Base-by-base conservation (phyloP, 2,113 vertebrate species). In the Alethe castanea region DNA sequence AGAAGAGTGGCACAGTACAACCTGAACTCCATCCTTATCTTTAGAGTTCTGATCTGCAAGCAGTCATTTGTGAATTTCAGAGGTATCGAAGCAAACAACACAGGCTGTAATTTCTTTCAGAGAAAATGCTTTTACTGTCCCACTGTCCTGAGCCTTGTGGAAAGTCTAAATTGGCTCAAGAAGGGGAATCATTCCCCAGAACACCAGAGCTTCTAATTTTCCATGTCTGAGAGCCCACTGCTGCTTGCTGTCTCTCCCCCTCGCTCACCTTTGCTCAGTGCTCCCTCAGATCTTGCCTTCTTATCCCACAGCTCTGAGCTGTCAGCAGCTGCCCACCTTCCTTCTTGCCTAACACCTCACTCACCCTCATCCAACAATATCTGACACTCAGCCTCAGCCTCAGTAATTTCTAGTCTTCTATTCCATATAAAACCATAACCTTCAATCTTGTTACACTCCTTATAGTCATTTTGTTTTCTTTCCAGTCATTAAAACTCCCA, bases 401-500 rank as follows among this genome's bases (percentile, higher is more conserved):
- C 50, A 17, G 53, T 89, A 95, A 95, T 95, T 96, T 89, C 81
- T 87, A 85, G 70, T 45, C 59, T 0, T 10, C 78, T 72, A 78
- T 71, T 81, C 89, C 77, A 84, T 74, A 88, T 65, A 91, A 97
- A 96, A 90, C 71, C 67, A 77, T 92, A 88, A 93, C 91, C 95
- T 95, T 95, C 92, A 92, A 77, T 92, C 66, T 86, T 95, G 64
- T 44, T 90, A 77, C 4, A 3, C 31, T 91, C 45, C 67, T 92
- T 79, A 59, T 66, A 53, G 36, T 90, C 5, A 87, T 89, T 94
- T 86, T 78, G 73, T 92, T 81, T 92, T 91, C 89, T 72, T 94
- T 89, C 96, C 87, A 91, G 81, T 87, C 91, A 94, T 91, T 94
- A 97, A 57, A 94, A 91, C 83, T 84, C 89, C 95, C 60, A 94